Evolutionary conservation across 2,888 invertebrate genomes (phyloP).

Genomic region (Dolomedes plantarius): DNA sequence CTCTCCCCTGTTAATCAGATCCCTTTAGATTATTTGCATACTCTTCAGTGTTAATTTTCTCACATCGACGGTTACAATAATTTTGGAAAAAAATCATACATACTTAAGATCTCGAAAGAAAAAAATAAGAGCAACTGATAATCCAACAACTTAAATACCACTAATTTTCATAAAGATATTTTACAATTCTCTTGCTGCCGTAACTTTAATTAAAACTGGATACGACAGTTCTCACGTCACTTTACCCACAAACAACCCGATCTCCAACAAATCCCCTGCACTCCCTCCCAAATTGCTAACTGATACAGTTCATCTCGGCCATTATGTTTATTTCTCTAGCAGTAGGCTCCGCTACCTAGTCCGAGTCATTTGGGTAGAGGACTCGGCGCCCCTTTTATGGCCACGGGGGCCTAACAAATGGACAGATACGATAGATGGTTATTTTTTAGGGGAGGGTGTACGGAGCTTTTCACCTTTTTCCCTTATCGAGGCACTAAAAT

Average conservation of each 20-base stretch:
- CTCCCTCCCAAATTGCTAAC: conserved; percentile 32
- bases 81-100: too few species aligned
- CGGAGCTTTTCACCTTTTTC: not conserved
- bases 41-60: too few species aligned
- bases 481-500: not conserved
- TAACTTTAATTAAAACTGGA: too few species aligned
- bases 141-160: too few species aligned
- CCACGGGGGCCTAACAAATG: not conserved
- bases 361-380: conserved; percentile 5
- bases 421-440: not conserved
- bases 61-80: too few species aligned
- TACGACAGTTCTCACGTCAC: not conserved
- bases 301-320: conserved; percentile 65
- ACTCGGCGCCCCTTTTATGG: conserved; percentile 38
- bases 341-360: not conserved
- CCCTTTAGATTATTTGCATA: too few species aligned
- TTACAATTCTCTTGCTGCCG: too few species aligned
- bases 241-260: not conserved
- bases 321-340: conserved; percentile 51
- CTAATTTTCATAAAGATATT: too few species aligned
- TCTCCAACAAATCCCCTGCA: not conserved
- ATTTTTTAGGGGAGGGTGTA: not conserved
- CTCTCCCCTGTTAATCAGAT: too few species aligned
- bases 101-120: too few species aligned
- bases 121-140: too few species aligned